Conservation (phyloP, 2,797 vertebrate genomes). For the Sebastes aleutianus region DNA sequence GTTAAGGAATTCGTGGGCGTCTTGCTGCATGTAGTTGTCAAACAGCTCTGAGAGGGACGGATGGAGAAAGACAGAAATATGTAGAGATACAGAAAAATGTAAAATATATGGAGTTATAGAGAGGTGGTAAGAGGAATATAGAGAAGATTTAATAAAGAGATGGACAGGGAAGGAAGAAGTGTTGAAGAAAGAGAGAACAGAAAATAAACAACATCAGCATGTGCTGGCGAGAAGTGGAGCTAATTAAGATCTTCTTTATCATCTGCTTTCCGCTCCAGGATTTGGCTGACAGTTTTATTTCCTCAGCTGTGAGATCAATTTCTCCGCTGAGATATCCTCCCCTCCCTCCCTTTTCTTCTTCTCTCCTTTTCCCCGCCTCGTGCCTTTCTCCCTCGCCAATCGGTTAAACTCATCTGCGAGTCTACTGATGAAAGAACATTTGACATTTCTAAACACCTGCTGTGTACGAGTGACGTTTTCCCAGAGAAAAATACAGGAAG, state of each 20-base stretch:
- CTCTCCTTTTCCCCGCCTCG: not conserved
- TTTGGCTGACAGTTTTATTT: conserved; percentile 22
- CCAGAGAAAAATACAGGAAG: not conserved
- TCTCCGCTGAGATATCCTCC: not conserved
- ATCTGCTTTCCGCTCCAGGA: conserved; percentile 2
- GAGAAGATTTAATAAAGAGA: not conserved
- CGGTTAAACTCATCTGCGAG: not conserved
- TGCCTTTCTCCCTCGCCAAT: not conserved
- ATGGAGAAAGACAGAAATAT: not conserved
- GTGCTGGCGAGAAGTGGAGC: not conserved
- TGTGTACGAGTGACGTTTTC: not conserved
- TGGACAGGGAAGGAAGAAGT: not conserved
- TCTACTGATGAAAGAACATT: not conserved
- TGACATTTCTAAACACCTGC: not conserved
- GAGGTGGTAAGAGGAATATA: not conserved
- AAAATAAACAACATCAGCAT: conserved; percentile 4
- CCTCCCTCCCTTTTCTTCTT: too few relatives aligned
- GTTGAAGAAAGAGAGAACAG: not conserved
- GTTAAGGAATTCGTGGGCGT: conserved; percentile 93
- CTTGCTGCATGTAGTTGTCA: conserved; percentile 96
- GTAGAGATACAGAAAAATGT: too few relatives aligned
- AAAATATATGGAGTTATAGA: not conserved
- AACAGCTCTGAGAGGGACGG: conserved; percentile 84
- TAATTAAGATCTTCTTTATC: not conserved
- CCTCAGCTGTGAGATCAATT: conserved; percentile 49